Conservation (phyloP, 1,140 invertebrate genomes). For the Drosophila insularis region DNA sequence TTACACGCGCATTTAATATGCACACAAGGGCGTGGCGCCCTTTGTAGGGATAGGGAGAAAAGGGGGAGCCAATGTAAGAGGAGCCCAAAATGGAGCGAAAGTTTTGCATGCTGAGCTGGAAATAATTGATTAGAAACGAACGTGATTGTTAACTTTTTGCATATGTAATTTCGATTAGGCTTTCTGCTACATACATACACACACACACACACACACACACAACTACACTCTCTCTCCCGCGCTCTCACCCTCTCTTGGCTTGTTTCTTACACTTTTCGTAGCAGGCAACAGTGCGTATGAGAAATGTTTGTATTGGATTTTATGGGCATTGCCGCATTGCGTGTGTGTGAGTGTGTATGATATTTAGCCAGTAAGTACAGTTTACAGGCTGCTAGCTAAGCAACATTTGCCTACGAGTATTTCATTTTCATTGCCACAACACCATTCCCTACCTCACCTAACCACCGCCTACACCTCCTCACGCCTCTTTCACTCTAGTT, state of each 20-base stretch:
- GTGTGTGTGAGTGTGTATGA: conserved; percentile 25
- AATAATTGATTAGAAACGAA: conserved; percentile 81
- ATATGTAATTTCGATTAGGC: conserved; percentile 75
- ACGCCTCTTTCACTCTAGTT: neutral
- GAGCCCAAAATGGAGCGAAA: conserved; percentile 30
- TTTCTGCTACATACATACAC: neutral
- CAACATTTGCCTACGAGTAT: conserved; percentile 42
- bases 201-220: neutral
- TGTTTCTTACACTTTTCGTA: neutral
- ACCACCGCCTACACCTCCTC: neutral
- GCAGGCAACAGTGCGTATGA: conserved; percentile 75
- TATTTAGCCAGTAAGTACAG: conserved; percentile 40
- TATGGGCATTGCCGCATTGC: conserved; percentile 16
- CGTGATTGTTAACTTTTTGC: conserved; percentile 81
- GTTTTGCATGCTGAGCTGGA: conserved; percentile 50
- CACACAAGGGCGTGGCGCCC: conserved; percentile 38
- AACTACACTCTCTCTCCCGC: neutral
- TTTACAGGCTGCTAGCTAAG: conserved; percentile 51
- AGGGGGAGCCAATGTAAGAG: neutral
- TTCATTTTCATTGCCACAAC: conserved; percentile 3
- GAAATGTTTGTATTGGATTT: conserved; percentile 48
- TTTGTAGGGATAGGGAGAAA: neutral
- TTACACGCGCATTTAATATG: conserved; percentile 61
- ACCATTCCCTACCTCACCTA: neutral
- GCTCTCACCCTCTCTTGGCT: too few species aligned